Evolutionary conservation across 1,140 invertebrate species (phyloP).

Genomic region (Chironomus tepperi): DNA sequence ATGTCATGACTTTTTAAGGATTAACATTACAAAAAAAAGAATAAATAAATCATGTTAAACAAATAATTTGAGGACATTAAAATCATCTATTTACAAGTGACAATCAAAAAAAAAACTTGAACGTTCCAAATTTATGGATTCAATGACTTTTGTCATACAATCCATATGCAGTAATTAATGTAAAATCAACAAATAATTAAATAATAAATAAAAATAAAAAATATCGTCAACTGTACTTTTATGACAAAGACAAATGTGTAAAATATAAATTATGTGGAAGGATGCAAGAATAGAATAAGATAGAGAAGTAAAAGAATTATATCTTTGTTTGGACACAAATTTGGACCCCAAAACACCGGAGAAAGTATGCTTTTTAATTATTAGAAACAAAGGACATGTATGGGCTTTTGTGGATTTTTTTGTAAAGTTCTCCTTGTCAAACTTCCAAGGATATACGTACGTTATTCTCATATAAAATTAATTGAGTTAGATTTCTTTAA

Average conservation of each 20-base stretch:
- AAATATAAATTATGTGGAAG: neutral
- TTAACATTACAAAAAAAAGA: too few species aligned
- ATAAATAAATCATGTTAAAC: too few species aligned
- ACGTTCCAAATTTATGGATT: too few species aligned
- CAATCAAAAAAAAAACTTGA: too few species aligned
- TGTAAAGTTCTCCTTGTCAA: neutral
- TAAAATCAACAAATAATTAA: neutral
- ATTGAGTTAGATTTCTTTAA: too few species aligned
- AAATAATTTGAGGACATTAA: too few species aligned
- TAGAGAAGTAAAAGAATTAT: neutral
- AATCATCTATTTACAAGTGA: too few species aligned
- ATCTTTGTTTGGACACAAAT: neutral
- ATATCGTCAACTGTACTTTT: slow-evolving; percentile 2
- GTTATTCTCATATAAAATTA: neutral
- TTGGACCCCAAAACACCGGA: neutral
- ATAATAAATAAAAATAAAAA: neutral
- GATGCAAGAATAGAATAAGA: neutral
- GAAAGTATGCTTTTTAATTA: neutral
- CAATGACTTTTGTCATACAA: too few species aligned
- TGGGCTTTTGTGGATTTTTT: neutral
- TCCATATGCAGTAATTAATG: neutral
- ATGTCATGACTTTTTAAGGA: too few species aligned
- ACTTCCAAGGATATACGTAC: neutral
- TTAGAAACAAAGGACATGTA: neutral
- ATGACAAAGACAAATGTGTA: neutral